A percentile compares a stretch with the other conserved stretches of the same genome.
phyloP scores from a whole-genome alignment of 2,888 invertebrate genomes.

The Gastrophysa polygoni region DNA sequence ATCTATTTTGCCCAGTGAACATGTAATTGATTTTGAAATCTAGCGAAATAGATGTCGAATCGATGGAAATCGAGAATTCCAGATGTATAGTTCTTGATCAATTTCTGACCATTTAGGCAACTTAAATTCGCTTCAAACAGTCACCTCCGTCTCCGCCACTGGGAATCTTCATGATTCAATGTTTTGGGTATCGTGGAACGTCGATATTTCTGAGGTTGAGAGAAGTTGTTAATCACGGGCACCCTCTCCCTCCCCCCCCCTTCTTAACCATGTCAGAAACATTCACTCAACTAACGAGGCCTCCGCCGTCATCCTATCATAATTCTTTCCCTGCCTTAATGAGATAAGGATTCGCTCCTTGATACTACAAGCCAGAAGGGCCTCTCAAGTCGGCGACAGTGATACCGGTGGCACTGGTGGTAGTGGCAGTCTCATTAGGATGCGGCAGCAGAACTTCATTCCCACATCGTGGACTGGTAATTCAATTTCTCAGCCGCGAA shows the following conservation, averaged over 20 bases:
- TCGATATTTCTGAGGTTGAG: not conserved
- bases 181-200: no score
- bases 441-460: not conserved
- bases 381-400: not conserved
- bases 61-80: no score
- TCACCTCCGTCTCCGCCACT: no score
- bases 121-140: no score
- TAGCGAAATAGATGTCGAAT: no score
- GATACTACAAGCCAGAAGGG: not conserved
- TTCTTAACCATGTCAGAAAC: not conserved
- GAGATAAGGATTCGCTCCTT: constrained; percentile 1
- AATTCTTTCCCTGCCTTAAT: not conserved
- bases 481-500: not conserved
- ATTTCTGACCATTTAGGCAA: no score
- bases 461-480: not conserved
- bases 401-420: no score
- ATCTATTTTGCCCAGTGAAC: no score
- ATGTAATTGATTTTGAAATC: no score
- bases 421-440: not conserved
- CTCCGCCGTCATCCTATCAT: not conserved
- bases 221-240: not conserved
- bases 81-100: no score
- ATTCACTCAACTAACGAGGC: not conserved
- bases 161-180: no score
- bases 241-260: not conserved